Base-by-base conservation (phyloP, 2,113 vertebrate genomes). In the Trichomycterus rosablanca region DNA sequence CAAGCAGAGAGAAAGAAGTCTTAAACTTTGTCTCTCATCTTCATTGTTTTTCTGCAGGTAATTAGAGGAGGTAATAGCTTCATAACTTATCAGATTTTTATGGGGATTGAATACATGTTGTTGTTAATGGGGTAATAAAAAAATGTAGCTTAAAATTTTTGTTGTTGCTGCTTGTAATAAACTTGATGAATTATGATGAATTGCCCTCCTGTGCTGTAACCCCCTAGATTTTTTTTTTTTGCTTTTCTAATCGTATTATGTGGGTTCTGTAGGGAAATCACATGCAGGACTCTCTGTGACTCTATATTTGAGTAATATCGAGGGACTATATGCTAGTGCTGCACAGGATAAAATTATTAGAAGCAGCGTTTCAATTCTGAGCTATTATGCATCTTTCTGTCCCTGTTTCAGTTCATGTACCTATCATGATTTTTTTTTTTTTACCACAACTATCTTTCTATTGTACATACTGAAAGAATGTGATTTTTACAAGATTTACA, bases 251-350 rank as follows among this genome's bases (percentile, higher is more conserved):
- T 67, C 42, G 24, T 63, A 57, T 43, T 45, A 66, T 62, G 58
- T 57, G 40, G 54, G 61, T 72, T 67, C 59, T 46, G 57, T 63
- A 58, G 64, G 64, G 52, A 67, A 72, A 72, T 63, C 53, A 63
- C 53, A 63, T 63, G 32, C 18, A 46, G 40, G 61, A 58, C 59
- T n/a, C n/a, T n/a, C n/a, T n/a, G n/a, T n/a, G n/a, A n/a, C 58
- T 67, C 70, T 67, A 56, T 63, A 53, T 63, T 72, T 63, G 40
- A 34, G 39, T 59, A 51, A 59, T 72, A 50, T 53, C 61, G 49
- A 48, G 42, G 45, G 55, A 45, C 26, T 35, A 19, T 46, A 15
- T 28, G 23, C 1, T 45, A 11, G 28, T 61, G 34, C 4, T 23
- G 49, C 52, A 34, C 24, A n/a, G 48, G 22, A 42, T 15, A 59